Base-by-base conservation (phyloP, 2,888 invertebrate species). In the Eupithecia inturbata region DNA sequence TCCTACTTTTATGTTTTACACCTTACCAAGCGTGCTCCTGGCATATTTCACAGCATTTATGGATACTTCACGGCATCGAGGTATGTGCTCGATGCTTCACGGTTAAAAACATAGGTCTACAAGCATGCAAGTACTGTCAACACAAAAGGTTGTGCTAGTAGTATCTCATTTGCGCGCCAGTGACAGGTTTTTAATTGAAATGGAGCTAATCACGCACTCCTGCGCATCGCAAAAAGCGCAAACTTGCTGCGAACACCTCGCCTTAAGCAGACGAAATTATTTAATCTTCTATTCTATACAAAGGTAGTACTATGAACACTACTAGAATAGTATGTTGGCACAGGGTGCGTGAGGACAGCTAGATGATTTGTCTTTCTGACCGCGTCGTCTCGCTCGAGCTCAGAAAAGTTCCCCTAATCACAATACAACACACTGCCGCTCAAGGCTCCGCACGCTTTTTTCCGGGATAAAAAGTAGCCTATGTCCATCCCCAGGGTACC, bases 261-360 rank as follows among this genome's bases (percentile, higher is more conserved):
- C 85, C 81, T 73, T 79, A 80, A 72, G 77, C 41, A 82, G 83
- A 81, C 79, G 77, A 85, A 82, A 84, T 84, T 80, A 84, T 85
- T 84, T 81, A 85, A 85, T 83, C 81, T 77, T 73, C 83, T 33
- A 64, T 77, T 73, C 83, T 33, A 64, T 64, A 33, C 33, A 57
- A 14, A 57, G 57, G 26, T 26, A 12, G 57, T 26, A 22, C 57
- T 57, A 22, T 10, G 14, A 22, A 57, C 22, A 57, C 53, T 26
- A 14, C 57, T 26, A 57, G 26, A 57, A 57, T 57, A 57, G 1
- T 26, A 57, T 26, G 84, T 81, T 19, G 31, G 3, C 12, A 36
- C n/a, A 64, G 64, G 49, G 26, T 31, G 33, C 14, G 6, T 5
- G 26, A 49, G n/a, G n/a, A 28, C 66, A 53, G 66, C 66, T 28